Base-by-base conservation (phyloP, 2,797 vertebrate species). In the Choloepus didactylus region DNA sequence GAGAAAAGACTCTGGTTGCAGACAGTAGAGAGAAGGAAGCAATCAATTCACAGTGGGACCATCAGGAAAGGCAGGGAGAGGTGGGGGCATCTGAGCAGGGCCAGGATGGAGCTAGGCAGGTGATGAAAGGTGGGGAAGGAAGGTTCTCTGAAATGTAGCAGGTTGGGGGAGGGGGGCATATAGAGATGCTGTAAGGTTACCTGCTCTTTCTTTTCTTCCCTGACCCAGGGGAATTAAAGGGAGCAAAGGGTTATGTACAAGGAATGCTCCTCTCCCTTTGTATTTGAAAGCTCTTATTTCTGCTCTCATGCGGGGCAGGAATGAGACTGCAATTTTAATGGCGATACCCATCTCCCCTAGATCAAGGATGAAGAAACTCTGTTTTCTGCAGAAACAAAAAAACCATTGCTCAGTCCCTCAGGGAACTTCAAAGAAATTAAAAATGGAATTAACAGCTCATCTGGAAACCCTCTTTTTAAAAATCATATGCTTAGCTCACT, bases 401-500 rank as follows among this genome's bases (percentile, higher is more conserved):
- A 23, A 87, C 67, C 84, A 90, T 93, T 83, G 18, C 49, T 89
- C 87, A 62, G 69, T 79, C 83, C 96, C 95, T 76, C 80, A 59
- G 96, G 96, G 96, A 94, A 95, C 56, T 67, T 91, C 92, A 93
- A 51, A 95, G 95, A 96, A 97, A 98, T 97, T 97, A 97, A 96
- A 97, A 96, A 96, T 89, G 96, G 92, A 97, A 97, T 97, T 95
- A 97, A 93, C 92, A 93, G 95, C 97, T 97, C 96, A 95, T 97
- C 96, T 96, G 96, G 89, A 98, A 98, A 93, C 62, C 35, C 31
- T 96, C 91, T 89, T 95, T 97, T 96, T 90, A 96, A 97, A 95
- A 97, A 97, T 94, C 95, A 96, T 96, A 96, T 81, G 94, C 96
- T 97, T 97, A 97, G 94, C 84, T 98, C 95, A 95, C 81, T 94